phyloP scores from a whole-genome alignment of 2,113 vertebrate species.

The Numida meleagris region DNA sequence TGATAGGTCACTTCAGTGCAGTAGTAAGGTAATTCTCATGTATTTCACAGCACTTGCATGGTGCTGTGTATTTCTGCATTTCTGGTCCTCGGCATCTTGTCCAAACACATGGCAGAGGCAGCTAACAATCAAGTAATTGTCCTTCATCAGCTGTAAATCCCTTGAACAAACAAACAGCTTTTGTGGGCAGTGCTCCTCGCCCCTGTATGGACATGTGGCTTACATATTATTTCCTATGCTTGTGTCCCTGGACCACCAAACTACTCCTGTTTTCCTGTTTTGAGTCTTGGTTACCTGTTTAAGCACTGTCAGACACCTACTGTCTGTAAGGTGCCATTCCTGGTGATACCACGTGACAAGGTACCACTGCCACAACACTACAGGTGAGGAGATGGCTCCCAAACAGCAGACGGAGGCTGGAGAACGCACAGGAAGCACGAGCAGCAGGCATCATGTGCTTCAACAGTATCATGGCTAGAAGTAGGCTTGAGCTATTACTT shows the following conservation, averaged over 20 bases:
- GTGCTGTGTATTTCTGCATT: neutral
- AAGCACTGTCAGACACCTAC: neutral
- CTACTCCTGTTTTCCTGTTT: neutral
- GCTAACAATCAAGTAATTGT: neutral
- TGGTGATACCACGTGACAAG: neutral
- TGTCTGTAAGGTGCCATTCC: neutral
- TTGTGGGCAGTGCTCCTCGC: neutral
- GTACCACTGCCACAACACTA: neutral
- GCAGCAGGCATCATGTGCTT: neutral
- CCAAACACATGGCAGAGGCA: neutral
- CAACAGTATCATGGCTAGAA: neutral
- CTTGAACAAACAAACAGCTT: neutral
- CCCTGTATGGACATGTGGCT: neutral
- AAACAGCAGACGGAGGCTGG: neutral
- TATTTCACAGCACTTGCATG: neutral
- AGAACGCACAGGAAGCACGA: neutral
- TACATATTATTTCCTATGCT: neutral
- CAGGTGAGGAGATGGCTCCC: neutral
- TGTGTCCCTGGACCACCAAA: neutral
- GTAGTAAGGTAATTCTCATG: neutral
- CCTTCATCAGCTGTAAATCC: neutral
- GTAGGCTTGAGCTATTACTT: neutral
- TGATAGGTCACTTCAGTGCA: neutral
- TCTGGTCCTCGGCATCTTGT: neutral
- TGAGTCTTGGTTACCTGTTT: neutral